Evolutionary conservation across 2,113 vertebrate genomes (phyloP).

Genomic region (Myiozetetes cayanensis): DNA sequence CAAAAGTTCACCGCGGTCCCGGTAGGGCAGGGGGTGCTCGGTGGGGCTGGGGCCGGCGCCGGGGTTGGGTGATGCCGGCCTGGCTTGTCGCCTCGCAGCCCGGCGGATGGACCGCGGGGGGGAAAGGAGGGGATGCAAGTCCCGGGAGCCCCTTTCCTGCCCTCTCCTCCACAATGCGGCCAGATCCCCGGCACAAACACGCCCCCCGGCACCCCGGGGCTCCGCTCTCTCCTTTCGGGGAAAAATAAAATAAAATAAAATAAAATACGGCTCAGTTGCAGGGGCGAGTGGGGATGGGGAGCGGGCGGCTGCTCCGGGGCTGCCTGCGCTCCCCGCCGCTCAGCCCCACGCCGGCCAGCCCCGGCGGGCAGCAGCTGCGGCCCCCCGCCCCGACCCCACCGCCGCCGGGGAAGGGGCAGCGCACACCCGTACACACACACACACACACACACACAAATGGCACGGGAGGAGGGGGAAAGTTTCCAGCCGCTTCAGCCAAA

Average conservation of each 20-base stretch:
- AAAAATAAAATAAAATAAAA: not conserved
- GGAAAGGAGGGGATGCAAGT: not conserved
- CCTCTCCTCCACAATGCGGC: slow-evolving; percentile 26
- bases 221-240: not conserved
- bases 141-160: slow-evolving; percentile 44
- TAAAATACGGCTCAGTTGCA: not conserved
- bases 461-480: slow-evolving; percentile 46
- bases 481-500: slow-evolving; percentile 14
- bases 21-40: not conserved
- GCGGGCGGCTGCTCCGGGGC: not conserved
- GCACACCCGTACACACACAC: not conserved
- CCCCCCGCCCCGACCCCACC: not conserved
- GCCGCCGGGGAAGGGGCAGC: slow-evolving; percentile 8
- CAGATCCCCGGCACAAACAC: slow-evolving; percentile 22
- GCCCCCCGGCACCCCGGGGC: not conserved
- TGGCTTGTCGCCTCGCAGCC: slow-evolving; percentile 6
- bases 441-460: not conserved
- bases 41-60: not conserved
- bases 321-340: not conserved
- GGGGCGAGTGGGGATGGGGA: not conserved
- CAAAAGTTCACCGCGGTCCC: slow-evolving; percentile 56
- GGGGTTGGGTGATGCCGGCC: slow-evolving; percentile 15
- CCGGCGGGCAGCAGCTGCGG: slow-evolving; percentile 35
- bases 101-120: not conserved
- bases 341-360: not conserved